Conservation (phyloP, 2,113 vertebrate genomes). For the Hemiscyllium ocellatum region DNA sequence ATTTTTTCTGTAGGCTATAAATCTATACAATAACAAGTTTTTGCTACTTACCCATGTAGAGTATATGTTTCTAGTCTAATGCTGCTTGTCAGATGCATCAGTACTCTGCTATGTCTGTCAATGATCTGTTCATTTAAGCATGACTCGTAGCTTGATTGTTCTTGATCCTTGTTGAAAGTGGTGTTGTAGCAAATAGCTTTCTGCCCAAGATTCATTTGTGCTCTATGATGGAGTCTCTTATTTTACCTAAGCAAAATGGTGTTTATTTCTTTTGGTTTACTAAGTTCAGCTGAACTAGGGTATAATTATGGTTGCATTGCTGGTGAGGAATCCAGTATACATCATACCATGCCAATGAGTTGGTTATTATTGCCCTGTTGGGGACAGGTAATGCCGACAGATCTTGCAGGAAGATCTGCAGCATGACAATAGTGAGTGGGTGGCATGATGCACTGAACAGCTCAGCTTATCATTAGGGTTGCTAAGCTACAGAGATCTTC, state of each 20-base stretch:
- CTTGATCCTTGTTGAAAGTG: conserved; percentile 41
- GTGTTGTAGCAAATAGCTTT: background rate
- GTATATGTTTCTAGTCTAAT: background rate
- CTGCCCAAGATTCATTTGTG: background rate
- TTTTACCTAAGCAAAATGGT: background rate
- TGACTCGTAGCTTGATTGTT: conserved; percentile 56
- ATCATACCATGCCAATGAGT: background rate
- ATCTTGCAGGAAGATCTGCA: conserved; percentile 31
- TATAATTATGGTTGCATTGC: background rate
- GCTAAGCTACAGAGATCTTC: conserved; percentile 68
- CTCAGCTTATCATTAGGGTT: conserved; percentile 60
- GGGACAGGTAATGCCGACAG: background rate
- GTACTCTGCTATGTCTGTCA: conserved; percentile 43
- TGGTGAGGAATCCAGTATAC: background rate
- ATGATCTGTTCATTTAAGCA: conserved; percentile 37
- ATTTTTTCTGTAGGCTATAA: conserved; percentile 1
- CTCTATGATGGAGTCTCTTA: background rate
- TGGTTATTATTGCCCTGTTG: background rate
- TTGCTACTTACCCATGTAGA: background rate
- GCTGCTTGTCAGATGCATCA: background rate
- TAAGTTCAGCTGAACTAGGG: background rate
- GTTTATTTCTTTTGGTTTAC: background rate
- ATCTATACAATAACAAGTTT: background rate
- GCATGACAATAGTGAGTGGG: conserved; percentile 37
- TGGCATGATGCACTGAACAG: conserved; percentile 37